Percentiles rank a stretch among this genome's conserved stretches.
Evolutionary conservation across 1,140 invertebrate genomes (phyloP).

Genomic region (Propsilocerus akamusi): DNA sequence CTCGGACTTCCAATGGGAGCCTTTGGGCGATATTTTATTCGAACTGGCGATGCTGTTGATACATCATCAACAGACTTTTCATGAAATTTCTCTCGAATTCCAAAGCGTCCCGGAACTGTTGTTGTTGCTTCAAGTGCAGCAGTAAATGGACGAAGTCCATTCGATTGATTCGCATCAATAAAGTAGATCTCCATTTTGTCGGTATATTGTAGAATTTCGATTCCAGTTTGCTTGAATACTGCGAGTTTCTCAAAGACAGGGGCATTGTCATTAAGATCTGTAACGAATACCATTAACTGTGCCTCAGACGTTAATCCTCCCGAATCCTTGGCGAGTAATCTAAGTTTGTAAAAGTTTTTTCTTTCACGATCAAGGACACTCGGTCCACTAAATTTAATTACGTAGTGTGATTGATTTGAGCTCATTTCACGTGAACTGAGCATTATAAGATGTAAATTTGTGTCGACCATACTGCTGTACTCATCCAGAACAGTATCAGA

Average conservation of each 20-base stretch:
- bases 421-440: constrained; percentile 14
- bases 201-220: constrained; percentile 39
- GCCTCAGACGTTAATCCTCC: constrained; percentile 53
- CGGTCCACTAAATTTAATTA: constrained; percentile 19
- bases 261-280: constrained; percentile 70
- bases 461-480: constrained; percentile 17
- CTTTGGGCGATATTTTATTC: background rate
- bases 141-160: background rate
- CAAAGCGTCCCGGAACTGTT: background rate
- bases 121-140: background rate
- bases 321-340: constrained; percentile 52
- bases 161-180: constrained; percentile 14
- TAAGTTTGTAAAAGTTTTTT: constrained; percentile 43
- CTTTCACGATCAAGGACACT: constrained; percentile 56
- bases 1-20: background rate
- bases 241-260: constrained; percentile 49
- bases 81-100: constrained; percentile 7
- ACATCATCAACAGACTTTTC: background rate
- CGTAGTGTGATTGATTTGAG: constrained; percentile 14
- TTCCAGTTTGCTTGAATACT: constrained; percentile 39
- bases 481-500: background rate
- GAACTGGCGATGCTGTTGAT: background rate
- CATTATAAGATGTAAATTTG: constrained; percentile 18
- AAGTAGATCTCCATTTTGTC: constrained; percentile 33
- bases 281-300: constrained; percentile 44